Percentiles rank a stretch among this genome's conserved stretches.
Conservation (phyloP, 2,113 vertebrate genomes). For the Cyrtonyx montezumae region DNA sequence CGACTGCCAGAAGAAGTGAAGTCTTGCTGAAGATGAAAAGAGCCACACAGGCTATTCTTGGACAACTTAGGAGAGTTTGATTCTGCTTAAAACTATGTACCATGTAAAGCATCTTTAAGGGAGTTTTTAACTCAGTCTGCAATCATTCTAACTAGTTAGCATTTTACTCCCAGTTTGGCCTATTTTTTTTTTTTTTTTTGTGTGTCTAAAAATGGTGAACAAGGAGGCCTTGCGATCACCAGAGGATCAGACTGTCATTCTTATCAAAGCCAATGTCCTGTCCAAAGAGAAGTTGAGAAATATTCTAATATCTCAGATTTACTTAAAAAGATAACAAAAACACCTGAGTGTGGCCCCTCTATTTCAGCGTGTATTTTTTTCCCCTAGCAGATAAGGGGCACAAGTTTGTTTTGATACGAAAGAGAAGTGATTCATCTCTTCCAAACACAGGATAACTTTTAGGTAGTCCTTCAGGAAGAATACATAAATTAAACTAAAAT, state of each 20-base stretch:
- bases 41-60: neutral
- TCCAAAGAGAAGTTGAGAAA: neutral
- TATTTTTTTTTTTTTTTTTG: no score
- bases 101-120: neutral
- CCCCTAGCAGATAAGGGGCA: neutral
- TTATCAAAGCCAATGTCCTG: neutral
- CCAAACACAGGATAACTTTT: neutral
- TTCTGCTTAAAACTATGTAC: neutral
- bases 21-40: neutral
- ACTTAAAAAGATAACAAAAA: no score
- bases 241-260: neutral
- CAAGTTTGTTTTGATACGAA: neutral
- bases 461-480: neutral
- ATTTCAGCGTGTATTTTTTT: neutral
- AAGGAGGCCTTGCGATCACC: neutral
- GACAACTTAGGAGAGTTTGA: neutral
- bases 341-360: neutral
- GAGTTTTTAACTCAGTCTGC: neutral
- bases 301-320: neutral
- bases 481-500: conserved; percentile 18
- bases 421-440: neutral
- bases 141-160: neutral
- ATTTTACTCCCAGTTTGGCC: neutral
- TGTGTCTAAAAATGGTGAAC: neutral
- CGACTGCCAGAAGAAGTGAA: neutral